These are phyloP conservation scores for Nephila pilipes DNA, from an alignment of 1,140 invertebrate genomes.

Conservation along the genomic window DNA sequence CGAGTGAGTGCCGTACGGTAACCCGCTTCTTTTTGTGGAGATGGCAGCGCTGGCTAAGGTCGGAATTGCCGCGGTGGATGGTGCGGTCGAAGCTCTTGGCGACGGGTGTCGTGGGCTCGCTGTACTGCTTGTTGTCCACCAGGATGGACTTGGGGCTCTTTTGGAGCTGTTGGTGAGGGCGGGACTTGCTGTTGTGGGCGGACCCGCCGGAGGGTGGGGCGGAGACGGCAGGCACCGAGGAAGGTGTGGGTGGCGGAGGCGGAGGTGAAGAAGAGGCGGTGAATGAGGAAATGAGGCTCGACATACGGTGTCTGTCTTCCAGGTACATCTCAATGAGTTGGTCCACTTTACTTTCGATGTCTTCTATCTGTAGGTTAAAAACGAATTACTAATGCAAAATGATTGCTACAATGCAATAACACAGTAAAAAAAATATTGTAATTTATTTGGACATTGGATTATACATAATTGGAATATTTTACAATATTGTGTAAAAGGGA, in stretches of 20 bases:
- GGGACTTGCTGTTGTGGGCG: conserved; percentile 70
- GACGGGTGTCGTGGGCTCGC: conserved; percentile 89
- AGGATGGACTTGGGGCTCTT: conserved; percentile 85
- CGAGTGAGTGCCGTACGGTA: conserved; percentile 86
- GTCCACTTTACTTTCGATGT: conserved; percentile 96
- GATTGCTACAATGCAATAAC: background rate
- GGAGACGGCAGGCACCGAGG: conserved; percentile 76
- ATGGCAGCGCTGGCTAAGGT: conserved; percentile 88
- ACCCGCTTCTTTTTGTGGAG: conserved; percentile 88
- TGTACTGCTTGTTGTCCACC: conserved; percentile 87
- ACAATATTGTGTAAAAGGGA: no score
- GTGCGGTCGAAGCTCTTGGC: conserved; percentile 83
- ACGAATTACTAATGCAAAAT: background rate
- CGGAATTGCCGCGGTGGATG: conserved; percentile 89
- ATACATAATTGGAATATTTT: no score
- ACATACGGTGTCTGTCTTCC: conserved; percentile 85
- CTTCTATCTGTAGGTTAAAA: conserved; percentile 88
- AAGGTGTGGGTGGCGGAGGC: conserved; percentile 78
- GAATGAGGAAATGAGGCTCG: conserved; percentile 67
- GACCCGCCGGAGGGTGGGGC: conserved; percentile 78
- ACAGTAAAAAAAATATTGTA: no score
- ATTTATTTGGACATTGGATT: no score
- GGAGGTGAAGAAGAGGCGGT: conserved; percentile 77
- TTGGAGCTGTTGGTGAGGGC: conserved; percentile 69
- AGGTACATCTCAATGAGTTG: conserved; percentile 95